Evolutionary conservation across 2,113 vertebrate species (phyloP), one percentile per base, ranked within the genome.

Genomic region (Vimba vimba): DNA sequence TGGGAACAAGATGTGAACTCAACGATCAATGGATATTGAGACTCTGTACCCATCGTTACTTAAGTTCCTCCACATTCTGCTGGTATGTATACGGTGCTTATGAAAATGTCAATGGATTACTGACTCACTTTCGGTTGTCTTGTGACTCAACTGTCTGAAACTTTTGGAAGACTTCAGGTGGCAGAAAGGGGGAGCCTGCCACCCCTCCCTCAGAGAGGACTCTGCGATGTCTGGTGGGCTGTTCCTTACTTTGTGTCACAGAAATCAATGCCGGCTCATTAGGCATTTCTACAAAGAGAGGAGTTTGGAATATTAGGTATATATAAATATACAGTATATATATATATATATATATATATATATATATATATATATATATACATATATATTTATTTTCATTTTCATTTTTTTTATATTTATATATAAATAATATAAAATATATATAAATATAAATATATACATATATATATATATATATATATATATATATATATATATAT

Each of bases 121-220:
- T 1, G 0, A 69, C 95, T 88, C 94, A 99, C 97, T 96, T 98
- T 12, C 78, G 69, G 6, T 74, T 76, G 9, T 94, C 94, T 79
- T 94, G 95, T 2, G 92, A 94, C 79, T 96, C 94, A 0, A 94
- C 76, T 0, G 92, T 93, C 88, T 97, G 97, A 27, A 97, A 91
- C 91, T 95, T 97, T 89, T 98, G 97, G 90, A 99, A 99, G 89
- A 97, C 94, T 87, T 99, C 97, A 0, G 98, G 97, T 0, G 97
- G 95, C 43, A 97, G 91, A 82, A 99, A 98, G 0, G 95, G 94
- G 0, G 93, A 93, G 2, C 91, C 93, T 55, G 94, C 94, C 3
- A 93, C 94, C 0, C 92, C 95, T 25, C 96, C 97, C 0, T 98
- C 97, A 0, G 97, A 97, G 85, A 85, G 91, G 15, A 94, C 94